Base-by-base conservation (phyloP, 2,888 invertebrate genomes). In the Drosophila greeni region DNA sequence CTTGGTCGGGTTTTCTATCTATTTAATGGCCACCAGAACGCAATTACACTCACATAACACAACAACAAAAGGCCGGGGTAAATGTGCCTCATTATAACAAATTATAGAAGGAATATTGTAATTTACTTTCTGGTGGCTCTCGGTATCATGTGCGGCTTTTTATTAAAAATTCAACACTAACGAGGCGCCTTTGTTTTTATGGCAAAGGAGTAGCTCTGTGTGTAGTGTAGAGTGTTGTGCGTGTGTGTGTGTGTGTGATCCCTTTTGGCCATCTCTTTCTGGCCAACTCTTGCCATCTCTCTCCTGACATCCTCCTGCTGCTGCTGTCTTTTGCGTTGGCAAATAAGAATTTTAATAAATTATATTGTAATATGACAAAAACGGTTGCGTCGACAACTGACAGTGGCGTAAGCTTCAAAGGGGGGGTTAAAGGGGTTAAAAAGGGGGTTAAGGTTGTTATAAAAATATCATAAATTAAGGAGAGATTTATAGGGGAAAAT, bases 331-430 rank as follows among this genome's bases (percentile, higher is more conserved):
- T 59, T 59, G 64, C 68, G 52, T 37, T 42, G 70, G 70, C 57
- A 74, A 81, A 81, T 77, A 76, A 72, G 81, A 81, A 75, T 82
- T 82, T 84, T 77, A 84, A 83, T 83, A 83, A 82, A 77, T 81
- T 74, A 79, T 83, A 71, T 69, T 60, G 68, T 66, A 65, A 71
- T 80, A 76, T 81, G 77, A 75, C 70, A 70, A 72, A 69, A 73
- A 70, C 59, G 67, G 37, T 45, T 56, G 54, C 36, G 36, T 42
- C 48, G 36, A 39, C 52, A 36, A 31, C 48, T 36, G 42, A 9
- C 59, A 66, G 52, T 7, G 33, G 33, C 53, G 62, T 61, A 40
- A 33, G 29, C 1, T 16, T 11, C 7, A 11, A 12, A 36, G 14
- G 11, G 42, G 16, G 7, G 56, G 14, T 34, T n/a, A n/a, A 7